These are phyloP conservation scores for Eucriotettix oculatus DNA, from an alignment of 2,888 invertebrate genomes.

Conservation along the genomic window DNA sequence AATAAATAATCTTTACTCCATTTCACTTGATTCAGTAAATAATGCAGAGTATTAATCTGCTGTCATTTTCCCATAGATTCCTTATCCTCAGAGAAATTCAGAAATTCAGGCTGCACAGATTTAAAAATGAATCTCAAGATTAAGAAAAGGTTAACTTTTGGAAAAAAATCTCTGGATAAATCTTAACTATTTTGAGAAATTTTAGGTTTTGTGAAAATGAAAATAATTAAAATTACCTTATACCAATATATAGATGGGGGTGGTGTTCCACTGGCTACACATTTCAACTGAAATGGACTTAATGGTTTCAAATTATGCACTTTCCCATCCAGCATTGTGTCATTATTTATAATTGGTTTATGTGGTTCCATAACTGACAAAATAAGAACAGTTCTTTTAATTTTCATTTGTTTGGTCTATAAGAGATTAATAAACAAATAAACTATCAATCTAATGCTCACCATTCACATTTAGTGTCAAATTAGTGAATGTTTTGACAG, in stretches of 20 bases:
- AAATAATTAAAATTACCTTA: not conserved
- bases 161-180: too few relatives aligned
- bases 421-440: not conserved
- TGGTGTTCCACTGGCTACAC: not conserved
- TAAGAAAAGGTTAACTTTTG: too few relatives aligned
- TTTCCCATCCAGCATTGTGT: not conserved
- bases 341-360: not conserved
- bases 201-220: too few relatives aligned
- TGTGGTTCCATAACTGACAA: not conserved
- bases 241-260: not conserved
- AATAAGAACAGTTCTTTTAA: not conserved
- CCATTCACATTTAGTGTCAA: not conserved
- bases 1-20: too few relatives aligned
- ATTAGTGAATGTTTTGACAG: too few relatives aligned
- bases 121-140: too few relatives aligned
- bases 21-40: too few relatives aligned
- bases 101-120: too few relatives aligned
- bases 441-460: not conserved
- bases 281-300: not conserved
- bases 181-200: too few relatives aligned
- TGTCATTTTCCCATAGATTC: too few relatives aligned
- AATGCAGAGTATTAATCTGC: too few relatives aligned
- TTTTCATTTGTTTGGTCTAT: not conserved
- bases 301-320: not conserved
- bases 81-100: too few relatives aligned